phyloP scores from a whole-genome alignment of 2,888 invertebrate genomes.

The Drosophila meridiana region DNA sequence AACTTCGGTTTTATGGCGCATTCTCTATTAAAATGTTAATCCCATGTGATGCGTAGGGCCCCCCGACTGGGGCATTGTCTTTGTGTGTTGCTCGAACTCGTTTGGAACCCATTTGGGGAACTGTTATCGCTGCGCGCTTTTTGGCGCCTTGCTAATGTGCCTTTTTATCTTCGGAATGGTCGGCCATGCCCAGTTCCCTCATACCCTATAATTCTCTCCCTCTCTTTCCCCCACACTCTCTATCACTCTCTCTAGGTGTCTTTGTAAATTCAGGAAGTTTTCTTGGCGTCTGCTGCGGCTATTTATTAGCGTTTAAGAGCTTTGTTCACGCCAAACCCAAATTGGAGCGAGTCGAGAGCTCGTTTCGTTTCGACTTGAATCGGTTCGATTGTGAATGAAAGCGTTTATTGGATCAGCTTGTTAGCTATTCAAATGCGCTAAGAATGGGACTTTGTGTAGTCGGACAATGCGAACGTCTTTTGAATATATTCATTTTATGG shows the following conservation, averaged over 20 bases:
- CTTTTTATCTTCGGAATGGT: slow-evolving; percentile 58
- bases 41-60: slow-evolving; percentile 26
- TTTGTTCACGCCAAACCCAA: slow-evolving; percentile 70
- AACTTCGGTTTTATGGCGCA: slow-evolving; percentile 59
- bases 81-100: slow-evolving; percentile 52
- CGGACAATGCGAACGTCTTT: slow-evolving; percentile 24
- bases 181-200: slow-evolving; percentile 10
- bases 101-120: slow-evolving; percentile 57
- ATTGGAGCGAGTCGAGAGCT: slow-evolving; percentile 20
- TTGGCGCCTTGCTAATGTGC: slow-evolving; percentile 79
- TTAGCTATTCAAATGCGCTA: slow-evolving; percentile 37
- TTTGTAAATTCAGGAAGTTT: slow-evolving; percentile 71
- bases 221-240: not conserved
- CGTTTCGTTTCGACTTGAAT: not conserved
- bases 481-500: slow-evolving; percentile 14
- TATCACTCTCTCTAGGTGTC: slow-evolving; percentile 2
- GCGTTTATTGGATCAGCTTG: slow-evolving; percentile 35
- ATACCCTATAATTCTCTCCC: slow-evolving; percentile 14
- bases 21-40: slow-evolving; percentile 78
- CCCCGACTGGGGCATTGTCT: slow-evolving; percentile 48
- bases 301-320: slow-evolving; percentile 75
- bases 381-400: slow-evolving; percentile 53
- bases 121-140: slow-evolving; percentile 65
- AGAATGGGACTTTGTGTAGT: slow-evolving; percentile 22
- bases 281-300: slow-evolving; percentile 50